Percentiles rank a stretch among this genome's conserved stretches.
Evolutionary conservation across 2,888 invertebrate genomes (phyloP).

Genomic region (Harpalus rufipes): DNA sequence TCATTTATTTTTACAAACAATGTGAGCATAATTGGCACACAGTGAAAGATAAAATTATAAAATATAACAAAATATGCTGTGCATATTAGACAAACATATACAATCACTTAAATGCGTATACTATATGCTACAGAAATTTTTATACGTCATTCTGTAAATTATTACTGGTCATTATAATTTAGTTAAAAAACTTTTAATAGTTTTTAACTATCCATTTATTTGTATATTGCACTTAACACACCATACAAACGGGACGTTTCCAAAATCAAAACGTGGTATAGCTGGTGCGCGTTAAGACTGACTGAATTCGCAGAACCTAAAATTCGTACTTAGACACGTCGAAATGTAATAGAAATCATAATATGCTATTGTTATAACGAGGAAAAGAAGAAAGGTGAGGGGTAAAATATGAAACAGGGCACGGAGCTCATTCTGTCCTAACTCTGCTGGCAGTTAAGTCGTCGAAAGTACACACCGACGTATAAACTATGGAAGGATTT

Average conservation of each 20-base stretch:
- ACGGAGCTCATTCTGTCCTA: too few species aligned
- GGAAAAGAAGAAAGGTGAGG: too few species aligned
- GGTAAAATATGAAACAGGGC: too few species aligned
- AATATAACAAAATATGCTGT: constrained; percentile 67
- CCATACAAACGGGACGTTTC: neutral
- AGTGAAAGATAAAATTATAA: constrained; percentile 66
- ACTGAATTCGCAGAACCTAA: too few species aligned
- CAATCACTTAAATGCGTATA: constrained; percentile 51
- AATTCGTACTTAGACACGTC: too few species aligned
- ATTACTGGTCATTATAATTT: neutral
- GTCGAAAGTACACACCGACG: too few species aligned
- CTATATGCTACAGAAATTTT: constrained; percentile 44
- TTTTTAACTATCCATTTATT: constrained; percentile 29
- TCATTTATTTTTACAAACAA: constrained; percentile 65
- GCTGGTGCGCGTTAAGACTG: too few species aligned
- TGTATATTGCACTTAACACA: constrained; percentile 51
- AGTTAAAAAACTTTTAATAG: constrained; percentile 30
- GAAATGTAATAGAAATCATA: too few species aligned
- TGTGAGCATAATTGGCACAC: constrained; percentile 66
- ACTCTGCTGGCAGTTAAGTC: too few species aligned
- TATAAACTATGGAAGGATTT: too few species aligned
- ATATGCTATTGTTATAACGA: too few species aligned
- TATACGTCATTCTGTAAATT: neutral
- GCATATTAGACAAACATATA: constrained; percentile 64
- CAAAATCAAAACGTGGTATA: too few species aligned